Conservation (phyloP, 2,888 invertebrate genomes). For the Vannuccia rotundouncinata region DNA sequence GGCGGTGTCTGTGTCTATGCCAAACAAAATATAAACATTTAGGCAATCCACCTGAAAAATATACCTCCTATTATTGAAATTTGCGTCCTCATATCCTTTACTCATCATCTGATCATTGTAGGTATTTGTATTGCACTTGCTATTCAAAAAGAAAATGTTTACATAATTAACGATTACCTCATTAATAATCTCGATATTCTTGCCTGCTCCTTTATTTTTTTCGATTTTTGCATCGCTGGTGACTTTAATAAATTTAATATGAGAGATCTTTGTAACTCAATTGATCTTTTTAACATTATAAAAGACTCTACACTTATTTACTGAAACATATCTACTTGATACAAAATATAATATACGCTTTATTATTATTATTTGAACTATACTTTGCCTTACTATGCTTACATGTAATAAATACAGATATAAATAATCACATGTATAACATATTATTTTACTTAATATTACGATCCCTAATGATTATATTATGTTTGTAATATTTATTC, state of each 20-base stretch:
- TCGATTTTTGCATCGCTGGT: not conserved
- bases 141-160: not conserved
- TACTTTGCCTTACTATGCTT: no score
- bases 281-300: not conserved
- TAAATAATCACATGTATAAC: no score
- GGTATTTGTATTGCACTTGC: not conserved
- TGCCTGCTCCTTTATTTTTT: not conserved
- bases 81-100: slow-evolving; percentile 2
- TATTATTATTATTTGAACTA: no score
- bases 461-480: no score
- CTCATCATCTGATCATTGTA: not conserved
- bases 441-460: no score
- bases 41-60: slow-evolving; percentile 6
- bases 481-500: no score
- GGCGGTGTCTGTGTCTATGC: slow-evolving; percentile 4
- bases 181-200: not conserved
- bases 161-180: not conserved
- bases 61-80: slow-evolving; percentile 12
- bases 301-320: not conserved
- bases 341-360: no score
- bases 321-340: no score
- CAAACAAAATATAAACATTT: slow-evolving; percentile 10
- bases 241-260: not conserved
- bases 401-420: no score
- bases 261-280: no score